Evolutionary conservation across 2,113 vertebrate genomes (phyloP).

Genomic region (Cavia aperea): DNA sequence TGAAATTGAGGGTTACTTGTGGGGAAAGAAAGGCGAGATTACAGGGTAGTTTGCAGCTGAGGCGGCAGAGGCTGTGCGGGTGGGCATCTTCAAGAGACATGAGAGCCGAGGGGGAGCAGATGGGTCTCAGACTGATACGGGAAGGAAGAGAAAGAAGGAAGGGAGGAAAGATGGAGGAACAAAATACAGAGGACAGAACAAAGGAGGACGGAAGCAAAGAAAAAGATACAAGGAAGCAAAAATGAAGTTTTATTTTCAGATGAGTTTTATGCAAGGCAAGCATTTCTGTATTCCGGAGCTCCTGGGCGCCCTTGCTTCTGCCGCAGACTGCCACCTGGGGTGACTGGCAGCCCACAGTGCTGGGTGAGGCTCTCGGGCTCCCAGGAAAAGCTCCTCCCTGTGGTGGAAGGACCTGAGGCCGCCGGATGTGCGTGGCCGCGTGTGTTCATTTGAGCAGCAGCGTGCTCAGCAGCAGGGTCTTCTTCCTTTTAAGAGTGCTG

Average conservation of each 20-base stretch:
- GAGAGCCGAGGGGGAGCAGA: neutral
- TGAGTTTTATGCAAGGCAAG: neutral
- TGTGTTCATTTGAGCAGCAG: neutral
- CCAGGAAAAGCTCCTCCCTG: neutral
- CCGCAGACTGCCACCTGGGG: neutral
- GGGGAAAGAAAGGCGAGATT: neutral
- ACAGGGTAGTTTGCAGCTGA: neutral
- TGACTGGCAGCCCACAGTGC: rapidly evolving
- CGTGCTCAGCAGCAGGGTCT: neutral
- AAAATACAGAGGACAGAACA: neutral
- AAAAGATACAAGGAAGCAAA: neutral
- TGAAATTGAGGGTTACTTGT: neutral
- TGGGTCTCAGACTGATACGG: neutral
- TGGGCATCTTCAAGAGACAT: neutral
- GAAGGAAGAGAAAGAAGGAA: neutral
- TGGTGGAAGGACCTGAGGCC: neutral
- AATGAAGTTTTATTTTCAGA: neutral
- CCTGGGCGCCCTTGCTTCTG: neutral
- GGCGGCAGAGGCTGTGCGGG: neutral
- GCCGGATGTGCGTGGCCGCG: neutral
- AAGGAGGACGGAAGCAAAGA: neutral
- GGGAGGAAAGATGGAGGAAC: neutral
- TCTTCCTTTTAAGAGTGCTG: neutral
- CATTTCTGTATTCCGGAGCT: neutral
- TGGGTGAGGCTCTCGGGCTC: neutral